Percentiles rank a stretch among this genome's conserved stretches.
These are phyloP conservation scores for Pandemis cinnamomeana DNA, from an alignment of 2,888 invertebrate species.

Conservation along the genomic window DNA sequence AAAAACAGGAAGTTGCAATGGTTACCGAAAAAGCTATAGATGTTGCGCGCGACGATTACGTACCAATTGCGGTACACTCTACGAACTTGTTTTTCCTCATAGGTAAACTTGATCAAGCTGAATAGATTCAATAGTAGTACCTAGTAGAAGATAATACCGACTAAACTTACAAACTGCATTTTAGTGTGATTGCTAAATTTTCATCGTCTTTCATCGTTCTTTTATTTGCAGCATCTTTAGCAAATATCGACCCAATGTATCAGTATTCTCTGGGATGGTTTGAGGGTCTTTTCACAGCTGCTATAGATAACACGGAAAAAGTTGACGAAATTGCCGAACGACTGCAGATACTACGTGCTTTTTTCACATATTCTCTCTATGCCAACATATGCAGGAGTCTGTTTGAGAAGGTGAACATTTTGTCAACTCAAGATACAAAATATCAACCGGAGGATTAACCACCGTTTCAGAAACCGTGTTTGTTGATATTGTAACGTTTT, in stretches of 20 bases:
- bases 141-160: no score
- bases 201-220: not conserved
- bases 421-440: not conserved
- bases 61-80: constrained; percentile 94
- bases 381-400: constrained; percentile 96
- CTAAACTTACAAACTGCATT: no score
- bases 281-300: constrained; percentile 92
- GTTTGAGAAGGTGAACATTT: constrained; percentile 90
- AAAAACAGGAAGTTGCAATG: constrained; percentile 95
- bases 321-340: constrained; percentile 91
- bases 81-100: constrained; percentile 96
- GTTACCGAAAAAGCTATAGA: constrained; percentile 96
- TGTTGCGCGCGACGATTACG: constrained; percentile 92
- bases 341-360: constrained; percentile 89
- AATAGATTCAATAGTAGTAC: not conserved
- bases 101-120: constrained; percentile 74
- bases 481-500: not conserved
- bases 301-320: constrained; percentile 94
- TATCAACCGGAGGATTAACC: not conserved
- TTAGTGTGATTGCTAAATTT: no score
- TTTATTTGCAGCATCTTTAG: constrained; percentile 88
- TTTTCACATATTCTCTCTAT: constrained; percentile 95
- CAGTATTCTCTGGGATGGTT: constrained; percentile 98
- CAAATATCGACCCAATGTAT: constrained; percentile 98
- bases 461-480: constrained; percentile 3